Evolutionary conservation across 2,113 vertebrate species (phyloP).

Genomic region (Etia nguti): DNA sequence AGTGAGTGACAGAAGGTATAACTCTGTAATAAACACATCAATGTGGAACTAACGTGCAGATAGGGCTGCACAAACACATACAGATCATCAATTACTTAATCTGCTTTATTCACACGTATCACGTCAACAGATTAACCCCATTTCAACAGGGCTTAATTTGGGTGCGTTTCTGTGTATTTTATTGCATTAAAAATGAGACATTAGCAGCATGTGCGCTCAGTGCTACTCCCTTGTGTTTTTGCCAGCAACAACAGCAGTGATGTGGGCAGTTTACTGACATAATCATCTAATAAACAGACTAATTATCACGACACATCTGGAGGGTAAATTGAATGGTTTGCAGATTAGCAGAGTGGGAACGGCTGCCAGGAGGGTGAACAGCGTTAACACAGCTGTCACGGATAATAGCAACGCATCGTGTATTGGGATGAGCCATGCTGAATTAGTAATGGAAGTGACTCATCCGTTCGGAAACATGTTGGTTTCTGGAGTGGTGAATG

Average conservation of each 20-base stretch:
- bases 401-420: conserved; percentile 7
- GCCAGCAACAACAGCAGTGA: neutral
- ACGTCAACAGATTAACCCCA: neutral
- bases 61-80: neutral
- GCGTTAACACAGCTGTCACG: conserved; percentile 20
- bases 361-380: neutral
- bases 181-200: neutral
- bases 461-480: conserved; percentile 11
- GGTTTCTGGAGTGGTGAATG: neutral
- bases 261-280: conserved; percentile 34
- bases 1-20: neutral
- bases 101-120: neutral
- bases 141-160: neutral
- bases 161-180: neutral
- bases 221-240: neutral
- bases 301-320: conserved; percentile 47
- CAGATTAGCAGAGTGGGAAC: conserved; percentile 20
- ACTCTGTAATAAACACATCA: neutral
- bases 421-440: conserved; percentile 12
- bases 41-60: neutral
- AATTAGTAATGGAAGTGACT: conserved; percentile 52
- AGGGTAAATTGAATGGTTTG: conserved; percentile 33
- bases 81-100: neutral
- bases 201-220: neutral
- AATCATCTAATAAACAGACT: conserved; percentile 38